A percentile compares a stretch with the other conserved stretches of the same genome.
Conservation (phyloP, 1,140 invertebrate species). For the Neotoxoptera formosana region DNA sequence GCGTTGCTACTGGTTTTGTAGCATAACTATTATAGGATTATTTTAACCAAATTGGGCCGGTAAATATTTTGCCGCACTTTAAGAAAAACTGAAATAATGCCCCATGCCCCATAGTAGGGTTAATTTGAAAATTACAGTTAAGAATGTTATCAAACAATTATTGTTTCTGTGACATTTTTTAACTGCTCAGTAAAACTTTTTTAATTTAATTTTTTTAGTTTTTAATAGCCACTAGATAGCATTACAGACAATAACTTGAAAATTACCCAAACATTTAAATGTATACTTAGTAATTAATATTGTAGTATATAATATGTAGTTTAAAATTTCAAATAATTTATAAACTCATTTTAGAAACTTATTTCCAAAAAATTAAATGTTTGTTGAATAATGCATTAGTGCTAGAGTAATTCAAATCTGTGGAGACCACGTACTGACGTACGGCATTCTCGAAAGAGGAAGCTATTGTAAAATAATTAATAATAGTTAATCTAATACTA, state of each 20-base stretch:
- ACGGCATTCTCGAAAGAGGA: not conserved
- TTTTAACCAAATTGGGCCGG: too few species aligned
- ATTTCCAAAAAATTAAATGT: not conserved
- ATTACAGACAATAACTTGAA: not conserved
- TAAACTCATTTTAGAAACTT: not conserved
- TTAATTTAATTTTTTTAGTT: not conserved
- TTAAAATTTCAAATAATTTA: too few species aligned
- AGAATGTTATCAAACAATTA: too few species aligned
- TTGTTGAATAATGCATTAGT: not conserved
- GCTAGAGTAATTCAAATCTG: not conserved
- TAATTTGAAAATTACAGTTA: too few species aligned
- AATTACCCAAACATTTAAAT: not conserved
- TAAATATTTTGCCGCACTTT: too few species aligned
- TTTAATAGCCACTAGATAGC: not conserved
- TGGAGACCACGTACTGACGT: not conserved
- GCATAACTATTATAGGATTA: too few species aligned
- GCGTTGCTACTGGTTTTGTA: too few species aligned
- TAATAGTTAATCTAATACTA: not conserved
- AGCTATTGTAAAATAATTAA: not conserved
- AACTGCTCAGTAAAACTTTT: not conserved
- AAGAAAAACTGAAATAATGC: too few species aligned
- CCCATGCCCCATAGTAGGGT: too few species aligned
- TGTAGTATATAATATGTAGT: too few species aligned
- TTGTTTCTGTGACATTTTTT: too few species aligned
- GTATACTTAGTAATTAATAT: too few species aligned